A percentile compares a stretch with the other conserved stretches of the same genome.
Evolutionary conservation across 2,888 invertebrate genomes (phyloP).

Genomic region (Lypha dubia): DNA sequence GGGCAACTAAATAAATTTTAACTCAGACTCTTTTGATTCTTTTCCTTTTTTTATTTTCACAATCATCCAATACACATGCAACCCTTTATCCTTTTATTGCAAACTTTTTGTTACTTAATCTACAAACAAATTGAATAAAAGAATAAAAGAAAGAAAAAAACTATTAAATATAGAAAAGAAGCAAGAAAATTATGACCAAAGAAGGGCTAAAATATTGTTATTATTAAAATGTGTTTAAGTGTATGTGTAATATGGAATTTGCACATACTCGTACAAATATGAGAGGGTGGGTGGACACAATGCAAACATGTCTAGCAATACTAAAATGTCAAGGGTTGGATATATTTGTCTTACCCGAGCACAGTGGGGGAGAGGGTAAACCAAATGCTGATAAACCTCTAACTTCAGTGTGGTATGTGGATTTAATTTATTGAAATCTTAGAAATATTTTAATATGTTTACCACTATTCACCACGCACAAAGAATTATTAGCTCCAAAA

Average conservation of each 20-base stretch:
- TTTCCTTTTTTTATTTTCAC: neutral
- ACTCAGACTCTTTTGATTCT: neutral
- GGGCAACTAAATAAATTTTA: neutral
- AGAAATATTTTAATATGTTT: neutral
- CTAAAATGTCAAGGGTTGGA: neutral
- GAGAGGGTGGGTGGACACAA: neutral
- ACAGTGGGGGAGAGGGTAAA: neutral
- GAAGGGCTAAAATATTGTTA: constrained; percentile 80
- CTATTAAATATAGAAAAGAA: constrained; percentile 56
- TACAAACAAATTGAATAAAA: constrained; percentile 59
- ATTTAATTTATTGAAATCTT: too few relatives aligned
- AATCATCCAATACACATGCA: neutral
- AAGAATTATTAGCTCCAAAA: too few relatives aligned
- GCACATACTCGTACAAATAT: neutral
- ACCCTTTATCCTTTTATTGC: constrained; percentile 12
- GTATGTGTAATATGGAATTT: constrained; percentile 9
- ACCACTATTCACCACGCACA: neutral
- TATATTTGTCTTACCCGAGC: constrained; percentile 22
- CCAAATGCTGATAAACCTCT: neutral
- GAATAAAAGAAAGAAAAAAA: constrained; percentile 17
- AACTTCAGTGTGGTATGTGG: neutral
- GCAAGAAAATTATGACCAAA: constrained; percentile 67
- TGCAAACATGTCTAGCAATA: neutral
- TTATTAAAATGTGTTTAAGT: constrained; percentile 74
- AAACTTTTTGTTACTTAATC: constrained; percentile 54